These are phyloP conservation scores for Lepidocolaptes lacrymiger DNA, from an alignment of 2,797 vertebrate species.

Conservation along the genomic window DNA sequence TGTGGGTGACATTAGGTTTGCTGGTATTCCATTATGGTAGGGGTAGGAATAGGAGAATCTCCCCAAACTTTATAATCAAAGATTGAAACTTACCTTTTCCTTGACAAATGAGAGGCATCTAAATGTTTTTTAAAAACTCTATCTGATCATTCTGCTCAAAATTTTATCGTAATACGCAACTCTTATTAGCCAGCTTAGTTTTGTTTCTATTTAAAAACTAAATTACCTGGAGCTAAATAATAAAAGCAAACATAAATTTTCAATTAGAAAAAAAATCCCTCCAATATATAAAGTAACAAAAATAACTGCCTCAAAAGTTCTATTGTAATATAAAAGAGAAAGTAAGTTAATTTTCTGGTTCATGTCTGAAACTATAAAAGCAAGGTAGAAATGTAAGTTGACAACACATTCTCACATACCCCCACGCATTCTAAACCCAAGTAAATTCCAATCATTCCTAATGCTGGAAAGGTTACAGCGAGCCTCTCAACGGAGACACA, in stretches of 20 bases:
- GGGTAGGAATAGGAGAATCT: not conserved
- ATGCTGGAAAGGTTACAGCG: conserved; percentile 53
- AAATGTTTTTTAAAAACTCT: not conserved
- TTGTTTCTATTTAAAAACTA: not conserved
- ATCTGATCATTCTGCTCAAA: not conserved
- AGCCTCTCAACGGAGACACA: conserved; percentile 42
- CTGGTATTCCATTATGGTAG: not conserved
- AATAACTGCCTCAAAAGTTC: conserved; percentile 56
- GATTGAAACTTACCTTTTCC: not conserved
- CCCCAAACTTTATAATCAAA: not conserved
- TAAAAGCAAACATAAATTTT: conserved; percentile 25
- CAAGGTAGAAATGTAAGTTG: conserved; percentile 1
- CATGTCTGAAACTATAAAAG: conserved; percentile 37
- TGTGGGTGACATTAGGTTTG: not conserved
- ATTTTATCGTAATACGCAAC: not conserved
- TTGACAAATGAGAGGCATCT: not conserved
- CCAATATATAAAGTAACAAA: conserved; percentile 45
- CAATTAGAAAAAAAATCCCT: conserved; percentile 11
- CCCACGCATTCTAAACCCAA: conserved; percentile 48
- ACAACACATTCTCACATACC: conserved; percentile 12
- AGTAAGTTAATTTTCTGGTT: conserved; percentile 22
- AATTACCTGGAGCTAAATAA: conserved; percentile 27
- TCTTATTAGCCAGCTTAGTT: not conserved
- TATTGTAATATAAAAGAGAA: conserved; percentile 57
- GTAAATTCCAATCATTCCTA: conserved; percentile 56